Evolutionary conservation across 2,113 vertebrate species (phyloP).

Genomic region (Todiramphus chloris): DNA sequence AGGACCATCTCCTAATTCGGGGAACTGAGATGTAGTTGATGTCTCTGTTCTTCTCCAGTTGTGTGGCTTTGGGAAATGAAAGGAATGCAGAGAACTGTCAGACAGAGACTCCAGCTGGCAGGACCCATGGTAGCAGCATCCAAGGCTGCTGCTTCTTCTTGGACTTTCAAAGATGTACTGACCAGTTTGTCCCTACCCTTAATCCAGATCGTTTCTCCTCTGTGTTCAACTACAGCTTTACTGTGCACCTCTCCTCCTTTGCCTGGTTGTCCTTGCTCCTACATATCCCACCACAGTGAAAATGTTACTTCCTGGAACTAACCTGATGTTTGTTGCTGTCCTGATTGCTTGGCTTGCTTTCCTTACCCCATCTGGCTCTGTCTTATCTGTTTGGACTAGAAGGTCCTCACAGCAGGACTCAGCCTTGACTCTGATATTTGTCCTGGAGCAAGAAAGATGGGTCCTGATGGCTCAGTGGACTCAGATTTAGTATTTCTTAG

Average conservation of each 20-base stretch:
- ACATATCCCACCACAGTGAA: not conserved
- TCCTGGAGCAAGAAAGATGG: not conserved
- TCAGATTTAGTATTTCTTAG: not conserved
- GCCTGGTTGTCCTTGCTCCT: not conserved
- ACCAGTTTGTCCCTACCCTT: not conserved
- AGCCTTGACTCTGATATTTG: not conserved
- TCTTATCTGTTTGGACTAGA: not conserved
- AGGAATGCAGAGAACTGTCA: not conserved
- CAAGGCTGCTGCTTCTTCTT: slow-evolving; percentile 4
- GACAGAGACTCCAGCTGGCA: not conserved
- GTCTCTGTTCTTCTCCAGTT: not conserved
- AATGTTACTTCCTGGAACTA: not conserved
- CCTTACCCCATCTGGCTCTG: not conserved
- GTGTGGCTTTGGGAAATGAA: slow-evolving; percentile 1
- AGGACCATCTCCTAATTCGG: not conserved
- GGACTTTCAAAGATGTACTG: not conserved
- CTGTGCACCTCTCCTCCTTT: not conserved
- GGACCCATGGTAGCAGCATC: not conserved
- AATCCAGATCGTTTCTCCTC: not conserved
- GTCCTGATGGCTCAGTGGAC: fast-evolving
- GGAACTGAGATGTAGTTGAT: not conserved
- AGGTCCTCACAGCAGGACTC: not conserved
- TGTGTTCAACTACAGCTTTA: not conserved
- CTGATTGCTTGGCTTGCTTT: not conserved
- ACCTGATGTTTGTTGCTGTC: not conserved